phyloP scores from a whole-genome alignment of 2,888 invertebrate species.

The Andrena hattorfiana region DNA sequence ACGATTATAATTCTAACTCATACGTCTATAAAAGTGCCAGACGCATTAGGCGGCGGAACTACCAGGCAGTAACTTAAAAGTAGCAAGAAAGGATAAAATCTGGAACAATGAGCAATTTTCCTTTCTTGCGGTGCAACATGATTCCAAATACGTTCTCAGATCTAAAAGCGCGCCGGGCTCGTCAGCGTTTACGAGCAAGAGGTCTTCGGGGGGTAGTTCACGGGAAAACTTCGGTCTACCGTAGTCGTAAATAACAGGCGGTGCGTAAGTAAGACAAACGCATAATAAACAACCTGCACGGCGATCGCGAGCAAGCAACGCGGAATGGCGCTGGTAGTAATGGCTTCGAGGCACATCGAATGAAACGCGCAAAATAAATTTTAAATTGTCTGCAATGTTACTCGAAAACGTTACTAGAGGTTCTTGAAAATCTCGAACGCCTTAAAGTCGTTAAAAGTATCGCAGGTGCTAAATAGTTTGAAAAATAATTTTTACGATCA shows the following conservation, averaged over 20 bases:
- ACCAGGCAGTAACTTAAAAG: slow-evolving; percentile 3
- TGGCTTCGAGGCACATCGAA: background rate
- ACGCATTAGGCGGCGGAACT: slow-evolving; percentile 38
- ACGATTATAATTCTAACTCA: background rate
- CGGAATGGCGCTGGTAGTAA: slow-evolving; percentile 28
- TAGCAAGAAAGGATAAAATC: slow-evolving; percentile 37
- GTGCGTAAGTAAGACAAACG: slow-evolving; percentile 66
- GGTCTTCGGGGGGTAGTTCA: slow-evolving; percentile 43
- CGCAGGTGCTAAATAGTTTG: too few relatives aligned
- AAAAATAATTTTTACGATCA: too few relatives aligned
- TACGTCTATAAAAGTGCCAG: background rate
- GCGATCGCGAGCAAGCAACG: slow-evolving; percentile 39
- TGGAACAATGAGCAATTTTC: slow-evolving; percentile 60
- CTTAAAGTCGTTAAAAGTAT: too few relatives aligned
- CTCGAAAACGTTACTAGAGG: too few relatives aligned
- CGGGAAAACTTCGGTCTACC: slow-evolving; percentile 38
- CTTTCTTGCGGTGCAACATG: slow-evolving; percentile 12
- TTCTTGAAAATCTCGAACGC: too few relatives aligned
- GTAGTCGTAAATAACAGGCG: slow-evolving; percentile 46
- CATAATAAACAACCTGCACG: slow-evolving; percentile 58
- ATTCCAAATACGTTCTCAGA: slow-evolving; percentile 40
- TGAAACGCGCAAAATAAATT: background rate
- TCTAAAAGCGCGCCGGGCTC: slow-evolving; percentile 28
- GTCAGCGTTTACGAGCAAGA: slow-evolving; percentile 56
- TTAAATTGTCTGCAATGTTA: too few relatives aligned